These are phyloP conservation scores for Eidolon helvum DNA, from an alignment of 2,113 vertebrate species.

Conservation along the genomic window DNA sequence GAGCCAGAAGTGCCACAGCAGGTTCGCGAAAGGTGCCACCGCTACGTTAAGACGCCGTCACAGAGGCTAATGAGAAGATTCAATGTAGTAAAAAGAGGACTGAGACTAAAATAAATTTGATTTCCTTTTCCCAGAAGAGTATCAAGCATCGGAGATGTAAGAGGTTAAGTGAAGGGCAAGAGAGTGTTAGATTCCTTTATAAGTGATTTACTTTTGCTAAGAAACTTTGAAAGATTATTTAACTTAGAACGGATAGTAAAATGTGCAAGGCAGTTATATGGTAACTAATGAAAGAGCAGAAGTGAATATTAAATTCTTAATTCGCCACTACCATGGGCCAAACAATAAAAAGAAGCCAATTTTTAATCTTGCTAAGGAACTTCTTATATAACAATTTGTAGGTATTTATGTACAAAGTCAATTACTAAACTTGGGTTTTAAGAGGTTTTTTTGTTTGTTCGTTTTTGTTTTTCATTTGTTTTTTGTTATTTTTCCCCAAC, in stretches of 20 bases:
- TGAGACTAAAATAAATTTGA: constrained; percentile 53
- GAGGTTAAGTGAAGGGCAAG: constrained; percentile 65
- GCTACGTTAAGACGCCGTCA: neutral
- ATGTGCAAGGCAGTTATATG: constrained; percentile 10
- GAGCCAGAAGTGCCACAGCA: neutral
- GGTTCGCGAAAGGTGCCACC: neutral
- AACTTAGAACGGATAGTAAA: constrained; percentile 31
- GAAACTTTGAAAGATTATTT: constrained; percentile 37
- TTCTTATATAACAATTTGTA: neutral
- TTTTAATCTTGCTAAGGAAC: neutral
- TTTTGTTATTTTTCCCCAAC: neutral
- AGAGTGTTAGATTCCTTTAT: constrained; percentile 23
- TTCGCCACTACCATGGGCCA: neutral
- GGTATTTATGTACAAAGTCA: neutral
- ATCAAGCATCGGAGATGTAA: neutral
- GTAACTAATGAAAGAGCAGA: constrained; percentile 5
- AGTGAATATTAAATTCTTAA: neutral
- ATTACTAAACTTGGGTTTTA: neutral
- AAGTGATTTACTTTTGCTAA: constrained; percentile 33
- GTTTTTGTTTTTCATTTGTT: too few relatives aligned
- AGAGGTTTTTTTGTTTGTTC: neutral
- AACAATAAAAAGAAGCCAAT: neutral
- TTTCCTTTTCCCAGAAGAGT: constrained; percentile 51
- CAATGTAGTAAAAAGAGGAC: constrained; percentile 40
- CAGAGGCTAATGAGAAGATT: constrained; percentile 40